phyloP scores from a whole-genome alignment of 2,888 invertebrate genomes.

The Zele albiditarsus region DNA sequence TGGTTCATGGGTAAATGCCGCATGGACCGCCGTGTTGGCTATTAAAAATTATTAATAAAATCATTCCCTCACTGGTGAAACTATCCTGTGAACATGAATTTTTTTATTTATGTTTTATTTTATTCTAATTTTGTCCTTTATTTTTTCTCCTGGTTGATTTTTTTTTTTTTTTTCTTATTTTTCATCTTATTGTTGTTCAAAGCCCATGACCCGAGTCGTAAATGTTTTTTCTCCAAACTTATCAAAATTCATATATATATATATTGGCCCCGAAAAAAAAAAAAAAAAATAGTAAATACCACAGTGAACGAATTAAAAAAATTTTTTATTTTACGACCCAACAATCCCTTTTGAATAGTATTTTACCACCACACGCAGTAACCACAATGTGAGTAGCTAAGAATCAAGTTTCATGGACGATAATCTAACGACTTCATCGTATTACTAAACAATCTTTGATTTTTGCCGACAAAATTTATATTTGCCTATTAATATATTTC shows the following conservation, averaged over 20 bases:
- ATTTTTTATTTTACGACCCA: conserved; percentile 48
- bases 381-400: neutral
- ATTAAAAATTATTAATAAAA: conserved; percentile 64
- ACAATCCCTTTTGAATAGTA: conserved; percentile 37
- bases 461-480: conserved; percentile 14
- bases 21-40: conserved; percentile 28
- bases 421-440: conserved; percentile 37
- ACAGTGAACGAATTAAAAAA: conserved; percentile 47
- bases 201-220: conserved; percentile 54
- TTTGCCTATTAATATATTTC: conserved; percentile 19
- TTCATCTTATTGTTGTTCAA: conserved; percentile 32
- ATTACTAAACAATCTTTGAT: conserved; percentile 14
- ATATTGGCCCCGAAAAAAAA: neutral
- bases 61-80: conserved; percentile 51
- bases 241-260: conserved; percentile 41
- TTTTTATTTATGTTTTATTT: conserved; percentile 45
- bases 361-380: conserved; percentile 14
- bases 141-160: neutral
- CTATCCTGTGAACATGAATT: conserved; percentile 60
- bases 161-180: neutral
- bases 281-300: conserved; percentile 11
- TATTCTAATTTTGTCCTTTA: neutral
- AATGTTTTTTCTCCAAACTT: conserved; percentile 57
- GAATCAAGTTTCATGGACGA: neutral
- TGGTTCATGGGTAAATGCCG: conserved; percentile 46